These are phyloP conservation scores for Phacellophora camtschatica DNA, from an alignment of 30 jellyfish, hydroid and myxozoan genomes.

Conservation along the genomic window DNA sequence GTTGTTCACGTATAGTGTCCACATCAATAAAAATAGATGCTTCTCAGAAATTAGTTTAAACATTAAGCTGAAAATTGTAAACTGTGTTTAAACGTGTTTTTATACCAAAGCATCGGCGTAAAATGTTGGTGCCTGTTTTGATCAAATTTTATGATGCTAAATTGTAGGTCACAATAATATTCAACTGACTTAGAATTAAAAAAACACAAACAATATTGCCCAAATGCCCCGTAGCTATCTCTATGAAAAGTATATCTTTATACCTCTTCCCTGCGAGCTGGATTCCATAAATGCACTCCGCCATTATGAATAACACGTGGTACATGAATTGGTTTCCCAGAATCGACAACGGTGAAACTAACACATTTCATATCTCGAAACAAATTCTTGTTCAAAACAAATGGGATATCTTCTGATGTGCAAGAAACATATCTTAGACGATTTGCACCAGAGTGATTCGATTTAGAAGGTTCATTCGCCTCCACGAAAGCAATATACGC, in stretches of 20 bases:
- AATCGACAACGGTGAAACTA: slow-evolving; percentile 80
- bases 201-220: no score
- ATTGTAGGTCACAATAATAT: no score
- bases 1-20: no score
- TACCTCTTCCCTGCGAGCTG: slow-evolving; percentile 80
- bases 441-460: slow-evolving; percentile 48
- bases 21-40: no score
- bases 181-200: no score
- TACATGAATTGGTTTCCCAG: slow-evolving; percentile 95
- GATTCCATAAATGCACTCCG: slow-evolving; percentile 94
- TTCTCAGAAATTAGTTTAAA: no score
- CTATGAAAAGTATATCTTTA: background rate
- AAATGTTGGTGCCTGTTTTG: no score
- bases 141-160: no score
- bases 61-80: no score
- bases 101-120: no score
- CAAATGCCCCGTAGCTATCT: no score
- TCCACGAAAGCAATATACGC: slow-evolving; percentile 83
- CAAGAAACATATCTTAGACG: slow-evolving; percentile 83
- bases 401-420: slow-evolving; percentile 69
- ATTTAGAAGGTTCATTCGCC: slow-evolving; percentile 44
- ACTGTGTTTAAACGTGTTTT: no score
- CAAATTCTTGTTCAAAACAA: slow-evolving; percentile 54
- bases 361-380: slow-evolving; percentile 85
- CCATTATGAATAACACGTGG: slow-evolving; percentile 92